phyloP scores from a whole-genome alignment of 2,797 vertebrate species.

The Lutjanus campechanus region DNA sequence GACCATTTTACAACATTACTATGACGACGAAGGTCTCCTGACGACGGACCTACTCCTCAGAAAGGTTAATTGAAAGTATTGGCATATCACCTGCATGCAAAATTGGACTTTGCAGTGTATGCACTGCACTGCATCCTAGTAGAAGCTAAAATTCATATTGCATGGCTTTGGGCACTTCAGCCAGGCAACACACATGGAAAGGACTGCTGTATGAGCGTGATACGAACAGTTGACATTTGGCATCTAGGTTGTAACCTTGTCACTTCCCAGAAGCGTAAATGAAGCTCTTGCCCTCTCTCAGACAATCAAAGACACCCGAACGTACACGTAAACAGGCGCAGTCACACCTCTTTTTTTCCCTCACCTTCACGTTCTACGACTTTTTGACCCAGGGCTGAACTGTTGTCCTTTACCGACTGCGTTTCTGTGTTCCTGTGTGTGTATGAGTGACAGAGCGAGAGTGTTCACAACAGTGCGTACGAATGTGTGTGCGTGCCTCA shows the following conservation, averaged over 20 bases:
- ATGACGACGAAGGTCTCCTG: too few relatives aligned
- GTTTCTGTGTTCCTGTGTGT: conserved; percentile 5
- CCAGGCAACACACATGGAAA: not conserved
- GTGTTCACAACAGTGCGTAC: conserved; percentile 8
- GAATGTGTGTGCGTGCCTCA: conserved; percentile 34
- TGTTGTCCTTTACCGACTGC: not conserved
- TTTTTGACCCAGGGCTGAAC: conserved; percentile 25
- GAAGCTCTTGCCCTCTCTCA: not conserved
- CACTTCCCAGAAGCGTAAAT: not conserved
- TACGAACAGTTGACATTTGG: not conserved
- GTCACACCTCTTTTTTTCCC: not conserved
- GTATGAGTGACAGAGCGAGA: not conserved
- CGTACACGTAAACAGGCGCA: not conserved
- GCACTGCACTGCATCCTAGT: too few relatives aligned
- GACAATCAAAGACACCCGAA: not conserved
- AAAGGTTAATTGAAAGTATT: too few relatives aligned
- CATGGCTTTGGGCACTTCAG: not conserved
- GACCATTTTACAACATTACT: too few relatives aligned
- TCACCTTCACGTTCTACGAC: not conserved
- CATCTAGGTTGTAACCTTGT: not conserved
- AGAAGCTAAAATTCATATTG: too few relatives aligned
- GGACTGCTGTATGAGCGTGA: not conserved
- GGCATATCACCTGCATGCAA: too few relatives aligned
- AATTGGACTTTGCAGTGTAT: too few relatives aligned
- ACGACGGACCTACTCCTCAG: too few relatives aligned